Evolutionary conservation across 2,888 invertebrate species (phyloP).

Genomic region (Temnothorax rugatulus): DNA sequence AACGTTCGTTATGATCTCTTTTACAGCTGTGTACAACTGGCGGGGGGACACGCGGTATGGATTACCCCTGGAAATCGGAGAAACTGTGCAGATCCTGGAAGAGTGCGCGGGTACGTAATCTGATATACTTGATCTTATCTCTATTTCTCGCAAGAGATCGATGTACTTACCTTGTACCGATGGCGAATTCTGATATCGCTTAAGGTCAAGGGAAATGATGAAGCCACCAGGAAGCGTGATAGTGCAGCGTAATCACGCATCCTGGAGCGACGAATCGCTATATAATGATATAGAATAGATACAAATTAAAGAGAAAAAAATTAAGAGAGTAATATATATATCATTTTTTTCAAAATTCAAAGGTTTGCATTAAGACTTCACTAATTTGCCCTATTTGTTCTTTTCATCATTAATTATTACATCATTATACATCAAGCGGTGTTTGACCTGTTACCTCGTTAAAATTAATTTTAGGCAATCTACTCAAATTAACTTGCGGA

Average conservation of each 20-base stretch:
- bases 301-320: neutral
- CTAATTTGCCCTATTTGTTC: neutral
- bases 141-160: neutral
- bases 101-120: slow-evolving; percentile 91
- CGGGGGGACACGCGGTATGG: slow-evolving; percentile 94
- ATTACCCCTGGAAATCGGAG: slow-evolving; percentile 95
- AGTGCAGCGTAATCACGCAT: slow-evolving; percentile 1
- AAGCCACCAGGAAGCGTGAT: slow-evolving; percentile 21
- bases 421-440: neutral
- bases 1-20: slow-evolving; percentile 48
- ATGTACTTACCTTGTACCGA: neutral
- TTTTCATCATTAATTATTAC: neutral
- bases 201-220: slow-evolving; percentile 11
- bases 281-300: neutral
- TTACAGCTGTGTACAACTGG: slow-evolving; percentile 97
- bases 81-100: slow-evolving; percentile 96
- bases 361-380: neutral
- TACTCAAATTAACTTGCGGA: neutral
- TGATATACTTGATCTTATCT: slow-evolving; percentile 50
- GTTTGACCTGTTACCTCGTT: neutral
- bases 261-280: neutral
- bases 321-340: neutral
- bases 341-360: neutral
- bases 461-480: neutral
- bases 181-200: neutral